phyloP scores from a whole-genome alignment of 2,113 vertebrate species.

The Thamnaconus septentrionalis region DNA sequence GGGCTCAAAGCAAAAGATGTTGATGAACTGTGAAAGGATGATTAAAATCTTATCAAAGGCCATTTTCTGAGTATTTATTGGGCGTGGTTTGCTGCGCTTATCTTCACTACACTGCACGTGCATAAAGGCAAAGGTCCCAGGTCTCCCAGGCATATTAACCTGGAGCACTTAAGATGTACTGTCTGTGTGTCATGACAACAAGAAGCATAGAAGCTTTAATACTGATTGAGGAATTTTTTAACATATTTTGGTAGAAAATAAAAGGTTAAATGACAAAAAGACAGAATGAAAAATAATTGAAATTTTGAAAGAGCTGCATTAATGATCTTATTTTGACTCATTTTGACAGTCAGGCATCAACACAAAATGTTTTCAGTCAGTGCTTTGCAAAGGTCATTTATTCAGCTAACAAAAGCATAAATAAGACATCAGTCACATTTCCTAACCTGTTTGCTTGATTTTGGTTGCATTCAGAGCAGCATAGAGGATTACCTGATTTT shows the following conservation, averaged over 20 bases:
- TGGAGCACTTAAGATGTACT: no score
- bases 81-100: not conserved
- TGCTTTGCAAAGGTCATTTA: no score
- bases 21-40: constrained; percentile 60
- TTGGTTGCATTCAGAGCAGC: not conserved
- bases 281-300: no score
- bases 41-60: constrained; percentile 62
- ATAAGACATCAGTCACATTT: constrained; percentile 35
- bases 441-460: constrained; percentile 36
- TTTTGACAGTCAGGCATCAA: not conserved
- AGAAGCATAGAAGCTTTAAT: no score
- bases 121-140: no score
- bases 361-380: no score
- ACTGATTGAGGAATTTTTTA: no score
- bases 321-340: constrained; percentile 22
- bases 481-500: no score
- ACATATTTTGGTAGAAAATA: no score
- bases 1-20: constrained; percentile 35
- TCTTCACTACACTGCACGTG: not conserved
- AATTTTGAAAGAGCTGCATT: not conserved
- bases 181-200: no score
- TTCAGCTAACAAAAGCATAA: constrained; percentile 43
- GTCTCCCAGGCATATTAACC: no score
- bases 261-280: no score
- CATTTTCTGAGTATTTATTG: constrained; percentile 25